Evolutionary conservation across 1,140 invertebrate genomes (phyloP).

Genomic region (Platorchestia sp.): DNA sequence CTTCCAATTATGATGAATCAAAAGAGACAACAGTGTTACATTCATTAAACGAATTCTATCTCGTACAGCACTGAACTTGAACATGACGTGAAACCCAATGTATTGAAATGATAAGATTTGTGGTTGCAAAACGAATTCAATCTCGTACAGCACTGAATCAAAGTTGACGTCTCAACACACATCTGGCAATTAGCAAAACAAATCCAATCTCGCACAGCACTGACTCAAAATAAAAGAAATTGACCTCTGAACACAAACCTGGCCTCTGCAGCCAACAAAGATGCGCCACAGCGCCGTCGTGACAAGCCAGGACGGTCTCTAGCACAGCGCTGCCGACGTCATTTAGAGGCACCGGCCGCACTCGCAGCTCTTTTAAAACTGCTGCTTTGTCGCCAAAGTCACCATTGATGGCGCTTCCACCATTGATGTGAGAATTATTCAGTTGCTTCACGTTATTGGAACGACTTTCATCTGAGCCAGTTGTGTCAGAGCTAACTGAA

Average conservation of each 20-base stretch:
- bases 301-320: constrained; percentile 90
- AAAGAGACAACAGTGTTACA: no score
- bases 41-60: no score
- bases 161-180: no score
- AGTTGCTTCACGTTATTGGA: background rate
- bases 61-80: no score
- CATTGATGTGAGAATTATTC: background rate
- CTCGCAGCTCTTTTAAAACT: background rate
- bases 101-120: no score
- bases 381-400: background rate
- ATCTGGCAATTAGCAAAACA: no score
- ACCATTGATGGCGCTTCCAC: background rate
- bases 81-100: no score
- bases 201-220: no score
- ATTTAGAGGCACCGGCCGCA: background rate
- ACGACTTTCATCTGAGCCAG: background rate
- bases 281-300: constrained; percentile 95
- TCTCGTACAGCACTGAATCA: no score
- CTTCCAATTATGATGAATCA: no score
- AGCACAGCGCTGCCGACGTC: constrained; percentile 70
- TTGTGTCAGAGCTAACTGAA: background rate
- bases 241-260: background rate
- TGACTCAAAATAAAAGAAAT: no score
- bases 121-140: no score
- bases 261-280: constrained; percentile 82